Evolutionary conservation across 2,888 invertebrate genomes (phyloP).

Genomic region (Cotesia congregata): DNA sequence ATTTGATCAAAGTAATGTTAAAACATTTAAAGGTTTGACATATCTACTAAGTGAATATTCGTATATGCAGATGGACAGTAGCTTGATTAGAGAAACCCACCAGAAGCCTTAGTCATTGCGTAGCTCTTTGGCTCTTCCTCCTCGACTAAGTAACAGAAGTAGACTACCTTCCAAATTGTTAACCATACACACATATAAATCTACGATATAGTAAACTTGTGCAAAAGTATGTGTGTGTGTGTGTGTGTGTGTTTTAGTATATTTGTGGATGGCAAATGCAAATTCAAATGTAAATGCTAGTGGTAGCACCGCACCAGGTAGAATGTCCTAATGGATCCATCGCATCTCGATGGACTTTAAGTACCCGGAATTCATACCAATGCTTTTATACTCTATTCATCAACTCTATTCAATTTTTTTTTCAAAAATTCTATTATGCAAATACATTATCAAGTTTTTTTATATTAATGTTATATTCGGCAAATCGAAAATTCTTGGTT

Average conservation of each 20-base stretch:
- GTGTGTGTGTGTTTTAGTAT: conserved; percentile 35
- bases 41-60: conserved; percentile 42
- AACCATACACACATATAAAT: not conserved
- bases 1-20: too few relatives aligned
- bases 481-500: too few relatives aligned
- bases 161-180: not conserved
- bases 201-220: not conserved
- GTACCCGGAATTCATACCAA: conserved; percentile 34
- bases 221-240: not conserved
- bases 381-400: conserved; percentile 29
- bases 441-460: not conserved
- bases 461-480: too few relatives aligned
- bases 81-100: conserved; percentile 58
- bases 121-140: conserved; percentile 5
- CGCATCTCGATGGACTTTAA: conserved; percentile 39
- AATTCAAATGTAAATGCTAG: conserved; percentile 46
- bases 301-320: not conserved
- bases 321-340: conserved; percentile 43
- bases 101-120: conserved; percentile 49
- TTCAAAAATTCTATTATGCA: not conserved
- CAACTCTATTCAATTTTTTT: conserved; percentile 25
- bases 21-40: too few relatives aligned
- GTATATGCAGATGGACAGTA: conserved; percentile 54
- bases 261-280: conserved; percentile 38
- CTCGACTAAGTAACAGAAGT: not conserved